Conservation (phyloP, 2,113 vertebrate species). For the Hypocryptadius cinnamomeus region DNA sequence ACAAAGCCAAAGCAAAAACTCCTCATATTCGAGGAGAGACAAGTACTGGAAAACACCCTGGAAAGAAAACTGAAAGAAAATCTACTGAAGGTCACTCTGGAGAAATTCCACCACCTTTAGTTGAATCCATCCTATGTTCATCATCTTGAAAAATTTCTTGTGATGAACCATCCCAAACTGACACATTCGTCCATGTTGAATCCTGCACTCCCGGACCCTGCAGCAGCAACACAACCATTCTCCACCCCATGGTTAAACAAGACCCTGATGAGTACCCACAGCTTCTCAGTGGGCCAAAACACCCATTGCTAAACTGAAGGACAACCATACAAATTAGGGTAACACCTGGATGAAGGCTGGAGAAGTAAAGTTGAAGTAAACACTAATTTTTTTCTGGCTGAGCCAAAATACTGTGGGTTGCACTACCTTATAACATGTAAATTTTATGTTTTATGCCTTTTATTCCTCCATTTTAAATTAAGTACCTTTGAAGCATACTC, state of each 20-base stretch:
- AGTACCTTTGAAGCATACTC: background rate
- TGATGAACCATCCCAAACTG: background rate
- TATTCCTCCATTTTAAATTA: background rate
- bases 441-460: background rate
- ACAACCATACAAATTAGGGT: background rate
- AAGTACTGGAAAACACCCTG: background rate
- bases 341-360: background rate
- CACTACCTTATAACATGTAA: accelerated
- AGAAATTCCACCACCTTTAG: background rate
- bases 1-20: background rate
- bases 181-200: background rate
- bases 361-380: background rate
- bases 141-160: background rate
- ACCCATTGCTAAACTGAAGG: background rate
- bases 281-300: background rate
- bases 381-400: background rate
- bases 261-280: background rate
- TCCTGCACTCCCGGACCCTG: accelerated
- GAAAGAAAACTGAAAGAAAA: background rate
- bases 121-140: background rate
- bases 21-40: background rate
- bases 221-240: background rate
- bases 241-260: background rate
- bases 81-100: background rate
- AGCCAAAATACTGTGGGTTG: background rate